Evolutionary conservation across 1,140 invertebrate genomes (phyloP), one percentile per base, ranked within the genome.

Genomic region (Heliconius hermathena): DNA sequence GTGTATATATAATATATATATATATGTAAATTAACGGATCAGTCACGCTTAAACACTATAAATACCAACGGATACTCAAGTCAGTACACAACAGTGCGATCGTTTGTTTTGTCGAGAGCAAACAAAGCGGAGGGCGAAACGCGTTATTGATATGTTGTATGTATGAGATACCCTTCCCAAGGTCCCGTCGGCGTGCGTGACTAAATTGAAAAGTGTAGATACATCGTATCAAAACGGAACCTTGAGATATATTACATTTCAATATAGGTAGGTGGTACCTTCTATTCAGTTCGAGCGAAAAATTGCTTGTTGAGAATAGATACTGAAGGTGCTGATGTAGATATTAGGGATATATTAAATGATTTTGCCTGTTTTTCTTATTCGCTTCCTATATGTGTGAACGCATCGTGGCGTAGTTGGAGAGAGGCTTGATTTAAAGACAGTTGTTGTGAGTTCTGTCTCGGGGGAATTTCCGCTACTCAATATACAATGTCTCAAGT

Each of bases 141-240:
- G 38, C 33, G 72, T 76, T 81, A 81, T 78, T 71, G 77, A 75
- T 70, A 81, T 79, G 74, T 76, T 77, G 73, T 79, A 81, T 79
- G 71, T 36, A 81, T 74, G 77, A 73, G 72, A 71, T 74, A 71
- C 80, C 79, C 82, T 79, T 81, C 41, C 52, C 79, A 83, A 83
- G 82, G 82, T 77, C 76, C 52, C 66, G 75, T n/a, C 46, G 54
- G 36, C n/a, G 77, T 82, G 74, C 77, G 81, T 82, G 81, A 73
- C 81, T 79, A 8, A 75, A 76, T 76, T 79, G 70, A 76, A 71
- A 76, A 54, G 57, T 79, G 46, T 75, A 18, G 13, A 16, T 52
- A 20, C 71, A n/a, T 36, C 18, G 71, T 72, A 72, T 72, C 49
- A 36, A 54, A 36, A 74, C 22, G 52, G 33, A 52, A 29, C 18